These are phyloP conservation scores for Beris chalybata DNA, from an alignment of 2,888 invertebrate genomes.

Conservation along the genomic window DNA sequence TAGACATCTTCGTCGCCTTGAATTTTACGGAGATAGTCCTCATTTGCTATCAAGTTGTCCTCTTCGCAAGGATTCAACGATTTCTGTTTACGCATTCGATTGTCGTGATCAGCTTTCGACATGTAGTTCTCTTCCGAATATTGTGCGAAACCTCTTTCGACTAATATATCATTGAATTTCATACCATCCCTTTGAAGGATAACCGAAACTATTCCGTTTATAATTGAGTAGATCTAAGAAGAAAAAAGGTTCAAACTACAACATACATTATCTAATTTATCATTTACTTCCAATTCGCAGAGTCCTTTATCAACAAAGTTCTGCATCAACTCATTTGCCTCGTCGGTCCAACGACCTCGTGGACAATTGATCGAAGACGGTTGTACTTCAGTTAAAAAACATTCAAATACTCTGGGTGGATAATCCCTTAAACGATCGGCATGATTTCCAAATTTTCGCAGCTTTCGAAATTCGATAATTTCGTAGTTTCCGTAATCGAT, in stretches of 20 bases:
- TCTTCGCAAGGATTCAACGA: constrained; percentile 41
- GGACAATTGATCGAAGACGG: constrained; percentile 66
- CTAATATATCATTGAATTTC: constrained; percentile 66
- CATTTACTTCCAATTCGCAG: constrained; percentile 58
- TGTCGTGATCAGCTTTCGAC: constrained; percentile 70
- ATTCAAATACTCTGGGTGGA: constrained; percentile 71
- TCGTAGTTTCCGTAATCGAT: constrained; percentile 76
- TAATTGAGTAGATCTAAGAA: constrained; percentile 70
- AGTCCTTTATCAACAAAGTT: constrained; percentile 50
- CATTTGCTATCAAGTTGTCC: constrained; percentile 47
- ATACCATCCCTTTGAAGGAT: constrained; percentile 60
- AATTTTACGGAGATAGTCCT: constrained; percentile 46
- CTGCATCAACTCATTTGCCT: constrained; percentile 59
- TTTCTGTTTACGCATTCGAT: constrained; percentile 57
- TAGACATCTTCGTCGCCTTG: constrained; percentile 45
- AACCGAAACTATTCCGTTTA: constrained; percentile 71
- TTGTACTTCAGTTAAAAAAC: constrained; percentile 68
- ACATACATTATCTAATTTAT: neutral
- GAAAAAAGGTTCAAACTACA: constrained; percentile 27
- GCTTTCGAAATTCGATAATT: constrained; percentile 55
- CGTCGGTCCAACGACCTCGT: constrained; percentile 64
- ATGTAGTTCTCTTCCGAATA: constrained; percentile 73
- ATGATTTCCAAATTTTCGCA: constrained; percentile 54
- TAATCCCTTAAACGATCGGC: constrained; percentile 44
- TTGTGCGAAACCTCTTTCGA: constrained; percentile 67